Evolutionary conservation across 64 coral and sea anemone species (phyloP).

Genomic region (Catalaphyllia jardinei): DNA sequence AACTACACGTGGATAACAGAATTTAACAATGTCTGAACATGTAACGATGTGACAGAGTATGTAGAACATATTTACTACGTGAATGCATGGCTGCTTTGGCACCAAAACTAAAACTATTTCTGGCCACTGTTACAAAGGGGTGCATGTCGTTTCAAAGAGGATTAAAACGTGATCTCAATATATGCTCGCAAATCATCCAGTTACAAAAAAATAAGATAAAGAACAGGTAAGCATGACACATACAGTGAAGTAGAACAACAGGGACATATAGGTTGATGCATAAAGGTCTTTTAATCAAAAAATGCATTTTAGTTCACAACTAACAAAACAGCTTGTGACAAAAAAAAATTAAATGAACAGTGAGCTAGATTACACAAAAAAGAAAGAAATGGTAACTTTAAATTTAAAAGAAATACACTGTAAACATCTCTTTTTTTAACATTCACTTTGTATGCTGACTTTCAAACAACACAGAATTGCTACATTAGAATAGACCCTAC

Average conservation of each 20-base stretch:
- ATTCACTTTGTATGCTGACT: neutral
- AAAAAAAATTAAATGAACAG: neutral
- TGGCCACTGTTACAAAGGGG: too few relatives aligned
- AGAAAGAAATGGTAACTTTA: neutral
- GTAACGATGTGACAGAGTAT: too few relatives aligned
- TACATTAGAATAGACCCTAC: neutral
- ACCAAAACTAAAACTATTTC: too few relatives aligned
- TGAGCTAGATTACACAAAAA: neutral
- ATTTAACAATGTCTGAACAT: too few relatives aligned
- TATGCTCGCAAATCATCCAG: neutral
- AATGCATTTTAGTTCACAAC: neutral
- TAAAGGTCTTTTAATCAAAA: neutral
- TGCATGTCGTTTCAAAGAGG: neutral
- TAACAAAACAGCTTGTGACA: neutral
- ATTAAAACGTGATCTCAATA: neutral
- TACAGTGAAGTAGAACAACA: neutral
- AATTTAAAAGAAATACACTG: neutral
- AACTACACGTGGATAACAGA: too few relatives aligned
- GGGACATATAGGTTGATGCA: neutral
- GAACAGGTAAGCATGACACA: neutral
- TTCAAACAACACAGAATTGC: neutral
- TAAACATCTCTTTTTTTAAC: neutral
- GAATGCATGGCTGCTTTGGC: too few relatives aligned
- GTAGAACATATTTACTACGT: too few relatives aligned
- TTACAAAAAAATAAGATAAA: neutral